phyloP scores from a whole-genome alignment of 2,797 vertebrate species.

The Epinephelus malabaricus region DNA sequence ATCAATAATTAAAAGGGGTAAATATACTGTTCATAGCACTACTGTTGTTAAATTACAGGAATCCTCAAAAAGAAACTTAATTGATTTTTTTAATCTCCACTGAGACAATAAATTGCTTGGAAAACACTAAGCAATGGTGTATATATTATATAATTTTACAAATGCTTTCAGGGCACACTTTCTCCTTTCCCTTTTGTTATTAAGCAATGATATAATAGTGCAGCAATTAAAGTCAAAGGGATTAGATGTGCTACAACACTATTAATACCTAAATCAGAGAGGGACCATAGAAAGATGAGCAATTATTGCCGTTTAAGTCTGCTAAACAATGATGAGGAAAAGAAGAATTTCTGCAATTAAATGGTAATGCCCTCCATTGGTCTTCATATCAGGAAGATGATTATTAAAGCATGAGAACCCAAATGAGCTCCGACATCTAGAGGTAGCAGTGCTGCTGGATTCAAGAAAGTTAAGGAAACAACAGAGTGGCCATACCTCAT shows the following conservation, averaged over 20 bases:
- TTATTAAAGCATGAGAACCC: not conserved
- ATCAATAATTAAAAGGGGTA: not conserved
- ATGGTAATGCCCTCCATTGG: not conserved
- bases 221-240: conserved; percentile 18
- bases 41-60: not conserved
- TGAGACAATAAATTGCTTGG: conserved; percentile 2
- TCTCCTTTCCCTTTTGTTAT: conserved; percentile 5
- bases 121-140: not conserved
- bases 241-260: conserved; percentile 4
- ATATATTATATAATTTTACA: conserved; percentile 10
- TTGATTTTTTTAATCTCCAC: not conserved
- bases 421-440: not conserved
- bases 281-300: conserved; percentile 5
- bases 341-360: not conserved
- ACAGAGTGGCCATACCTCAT: not conserved
- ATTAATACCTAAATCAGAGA: not conserved
- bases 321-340: not conserved
- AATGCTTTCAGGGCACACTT: conserved; percentile 14
- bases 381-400: not conserved
- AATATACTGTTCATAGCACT: not conserved
- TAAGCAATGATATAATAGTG: conserved; percentile 2
- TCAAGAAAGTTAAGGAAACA: not conserved
- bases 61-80: conserved; percentile 5
- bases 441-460: not conserved
- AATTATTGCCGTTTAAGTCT: not conserved